A percentile compares a stretch with the other conserved stretches of the same genome.
phyloP scores from a whole-genome alignment of 2,113 vertebrate genomes.

The Tamias sibiricus region DNA sequence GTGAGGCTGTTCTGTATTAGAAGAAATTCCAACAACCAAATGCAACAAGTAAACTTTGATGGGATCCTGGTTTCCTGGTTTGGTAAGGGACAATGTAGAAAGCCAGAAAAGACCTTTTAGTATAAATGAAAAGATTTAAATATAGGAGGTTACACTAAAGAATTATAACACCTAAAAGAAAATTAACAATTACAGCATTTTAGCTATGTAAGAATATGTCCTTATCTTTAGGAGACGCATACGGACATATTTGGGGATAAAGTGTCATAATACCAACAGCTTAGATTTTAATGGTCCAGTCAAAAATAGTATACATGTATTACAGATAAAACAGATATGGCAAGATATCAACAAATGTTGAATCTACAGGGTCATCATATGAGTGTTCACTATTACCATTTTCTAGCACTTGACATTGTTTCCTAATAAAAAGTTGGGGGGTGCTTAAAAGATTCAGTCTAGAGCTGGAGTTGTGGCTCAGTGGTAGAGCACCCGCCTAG shows the following conservation, averaged over 20 bases:
- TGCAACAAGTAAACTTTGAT: neutral
- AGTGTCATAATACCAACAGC: neutral
- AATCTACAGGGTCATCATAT: neutral
- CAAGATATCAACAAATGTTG: slow-evolving; percentile 37
- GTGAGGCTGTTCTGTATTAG: slow-evolving; percentile 1
- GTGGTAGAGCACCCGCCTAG: too few relatives aligned
- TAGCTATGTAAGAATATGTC: slow-evolving; percentile 9
- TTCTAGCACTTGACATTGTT: neutral
- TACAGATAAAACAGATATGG: slow-evolving; percentile 8
- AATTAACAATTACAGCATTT: slow-evolving; percentile 4
- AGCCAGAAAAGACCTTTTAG: neutral
- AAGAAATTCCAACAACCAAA: slow-evolving; percentile 41
- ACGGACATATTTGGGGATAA: neutral
- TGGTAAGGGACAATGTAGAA: neutral
- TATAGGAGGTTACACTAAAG: slow-evolving; percentile 15
- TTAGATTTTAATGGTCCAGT: slow-evolving; percentile 9
- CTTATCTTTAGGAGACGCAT: slow-evolving; percentile 37
- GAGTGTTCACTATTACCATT: neutral
- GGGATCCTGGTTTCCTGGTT: neutral
- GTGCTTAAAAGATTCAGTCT: too few relatives aligned
- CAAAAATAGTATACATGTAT: slow-evolving; percentile 35
- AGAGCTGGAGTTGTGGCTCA: too few relatives aligned
- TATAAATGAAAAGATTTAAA: slow-evolving; percentile 22
- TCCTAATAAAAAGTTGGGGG: neutral
- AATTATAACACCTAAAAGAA: neutral